Evolutionary conservation across 2,113 vertebrate species (phyloP).

Genomic region (Monopterus albus): DNA sequence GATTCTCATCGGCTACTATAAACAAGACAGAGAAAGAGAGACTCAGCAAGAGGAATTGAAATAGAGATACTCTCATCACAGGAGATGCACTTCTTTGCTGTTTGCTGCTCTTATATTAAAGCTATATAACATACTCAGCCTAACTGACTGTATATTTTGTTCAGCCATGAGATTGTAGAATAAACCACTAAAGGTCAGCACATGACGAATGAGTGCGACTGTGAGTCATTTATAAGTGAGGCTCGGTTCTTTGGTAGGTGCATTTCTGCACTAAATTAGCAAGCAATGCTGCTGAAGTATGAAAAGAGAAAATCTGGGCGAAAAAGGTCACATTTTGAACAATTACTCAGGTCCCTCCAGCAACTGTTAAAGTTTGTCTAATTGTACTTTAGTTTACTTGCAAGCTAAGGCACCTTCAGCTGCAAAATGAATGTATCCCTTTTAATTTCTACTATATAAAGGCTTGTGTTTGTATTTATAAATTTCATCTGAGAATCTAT

Average conservation of each 20-base stretch:
- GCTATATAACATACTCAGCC: conserved; percentile 16
- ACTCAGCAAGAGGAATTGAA: conserved; percentile 11
- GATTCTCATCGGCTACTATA: not conserved
- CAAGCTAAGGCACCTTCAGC: not conserved
- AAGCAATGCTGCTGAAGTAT: conserved; percentile 9
- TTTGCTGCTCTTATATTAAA: conserved; percentile 24
- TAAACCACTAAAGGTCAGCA: conserved; percentile 47
- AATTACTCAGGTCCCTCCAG: conserved; percentile 5
- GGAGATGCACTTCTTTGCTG: conserved; percentile 10
- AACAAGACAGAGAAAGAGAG: not conserved
- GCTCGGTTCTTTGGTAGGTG: conserved; percentile 19
- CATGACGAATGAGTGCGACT: conserved; percentile 25
- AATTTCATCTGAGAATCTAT: not conserved
- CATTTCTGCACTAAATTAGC: conserved; percentile 31
- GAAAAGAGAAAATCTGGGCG: conserved; percentile 17
- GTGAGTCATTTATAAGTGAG: conserved; percentile 34
- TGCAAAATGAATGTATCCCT: not conserved
- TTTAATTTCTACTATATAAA: conserved; percentile 1
- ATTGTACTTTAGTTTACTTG: conserved; percentile 4
- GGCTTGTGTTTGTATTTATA: not conserved
- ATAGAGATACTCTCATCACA: conserved; percentile 3
- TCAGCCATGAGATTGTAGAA: not conserved
- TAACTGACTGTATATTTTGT: not conserved
- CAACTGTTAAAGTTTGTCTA: not conserved
- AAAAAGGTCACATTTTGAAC: conserved; percentile 24